A percentile compares a stretch with the other conserved stretches of the same genome.
Evolutionary conservation across 2,888 invertebrate genomes (phyloP).

Genomic region (Anoplius nigerrimus): DNA sequence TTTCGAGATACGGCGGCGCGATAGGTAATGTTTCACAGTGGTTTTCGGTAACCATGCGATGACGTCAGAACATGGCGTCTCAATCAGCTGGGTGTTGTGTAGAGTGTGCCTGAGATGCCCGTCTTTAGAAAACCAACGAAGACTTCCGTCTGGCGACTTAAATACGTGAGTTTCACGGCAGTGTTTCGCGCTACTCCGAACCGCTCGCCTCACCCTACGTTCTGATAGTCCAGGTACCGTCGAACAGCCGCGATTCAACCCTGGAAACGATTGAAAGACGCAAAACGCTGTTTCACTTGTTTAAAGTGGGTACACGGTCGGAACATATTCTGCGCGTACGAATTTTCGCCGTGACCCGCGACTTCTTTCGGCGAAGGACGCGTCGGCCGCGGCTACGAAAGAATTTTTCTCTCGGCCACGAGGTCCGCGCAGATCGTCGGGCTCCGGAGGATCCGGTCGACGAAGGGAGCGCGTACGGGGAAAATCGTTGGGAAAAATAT

Average conservation of each 20-base stretch:
- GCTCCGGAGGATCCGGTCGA: too few relatives aligned
- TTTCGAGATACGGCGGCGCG: conserved; percentile 34
- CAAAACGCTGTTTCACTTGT: conserved; percentile 60
- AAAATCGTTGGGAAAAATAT: too few relatives aligned
- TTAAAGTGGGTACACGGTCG: conserved; percentile 55
- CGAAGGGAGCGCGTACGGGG: too few relatives aligned
- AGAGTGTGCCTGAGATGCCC: conserved; percentile 73
- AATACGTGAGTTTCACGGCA: conserved; percentile 67
- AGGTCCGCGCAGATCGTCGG: too few relatives aligned
- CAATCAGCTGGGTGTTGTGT: conserved; percentile 75
- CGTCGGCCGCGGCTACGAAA: too few relatives aligned
- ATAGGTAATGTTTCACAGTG: conserved; percentile 5
- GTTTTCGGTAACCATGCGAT: conserved; percentile 55
- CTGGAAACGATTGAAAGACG: conserved; percentile 48
- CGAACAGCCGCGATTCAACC: too few relatives aligned
- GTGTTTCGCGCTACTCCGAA: background rate
- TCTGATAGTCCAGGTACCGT: too few relatives aligned
- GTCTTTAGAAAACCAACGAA: conserved; percentile 66
- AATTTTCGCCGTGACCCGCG: too few relatives aligned
- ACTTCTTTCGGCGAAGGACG: too few relatives aligned
- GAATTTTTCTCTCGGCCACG: too few relatives aligned
- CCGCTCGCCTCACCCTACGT: too few relatives aligned
- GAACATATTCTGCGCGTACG: too few relatives aligned
- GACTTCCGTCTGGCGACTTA: conserved; percentile 66
- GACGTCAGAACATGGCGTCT: conserved; percentile 74